A percentile compares a stretch with the other conserved stretches of the same genome.
phyloP scores from a whole-genome alignment of 2,888 invertebrate genomes.

The Limnephilus auricula region DNA sequence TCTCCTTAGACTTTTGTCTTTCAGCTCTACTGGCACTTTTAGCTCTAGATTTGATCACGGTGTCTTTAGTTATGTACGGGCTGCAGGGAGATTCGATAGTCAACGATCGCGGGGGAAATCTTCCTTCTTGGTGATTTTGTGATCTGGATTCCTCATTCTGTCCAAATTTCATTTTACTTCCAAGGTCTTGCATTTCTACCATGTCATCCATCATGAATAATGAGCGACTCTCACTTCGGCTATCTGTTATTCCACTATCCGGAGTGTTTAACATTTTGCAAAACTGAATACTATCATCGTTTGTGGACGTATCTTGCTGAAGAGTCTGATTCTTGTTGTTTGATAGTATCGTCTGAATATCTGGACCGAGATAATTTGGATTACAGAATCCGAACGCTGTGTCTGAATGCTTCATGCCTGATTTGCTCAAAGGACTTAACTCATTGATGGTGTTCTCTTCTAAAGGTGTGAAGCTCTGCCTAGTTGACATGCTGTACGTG shows the following conservation, averaged over 20 bases:
- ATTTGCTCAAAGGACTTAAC: constrained; percentile 61
- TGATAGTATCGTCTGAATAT: constrained; percentile 72
- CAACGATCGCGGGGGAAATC: constrained; percentile 75
- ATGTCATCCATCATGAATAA: constrained; percentile 70
- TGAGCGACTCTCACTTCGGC: constrained; percentile 69
- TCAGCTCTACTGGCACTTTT: constrained; percentile 79
- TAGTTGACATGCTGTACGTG: constrained; percentile 73
- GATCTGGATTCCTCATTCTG: constrained; percentile 70
- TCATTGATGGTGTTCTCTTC: constrained; percentile 69
- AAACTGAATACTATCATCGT: constrained; percentile 67
- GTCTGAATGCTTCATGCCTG: constrained; percentile 68
- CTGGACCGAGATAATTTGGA: constrained; percentile 86
- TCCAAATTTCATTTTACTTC: constrained; percentile 67
- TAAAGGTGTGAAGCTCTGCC: constrained; percentile 69
- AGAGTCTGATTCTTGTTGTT: constrained; percentile 60
- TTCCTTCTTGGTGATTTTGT: constrained; percentile 70
- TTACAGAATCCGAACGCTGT: constrained; percentile 84
- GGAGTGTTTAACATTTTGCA: constrained; percentile 79
- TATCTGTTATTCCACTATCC: constrained; percentile 80
- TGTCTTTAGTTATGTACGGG: constrained; percentile 66
- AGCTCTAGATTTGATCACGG: constrained; percentile 72
- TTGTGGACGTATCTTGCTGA: constrained; percentile 63
- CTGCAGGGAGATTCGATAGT: constrained; percentile 73
- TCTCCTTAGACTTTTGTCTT: constrained; percentile 69
- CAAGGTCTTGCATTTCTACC: constrained; percentile 73